Conservation (phyloP, 2,888 invertebrate genomes). For the Melanostoma scalare region DNA sequence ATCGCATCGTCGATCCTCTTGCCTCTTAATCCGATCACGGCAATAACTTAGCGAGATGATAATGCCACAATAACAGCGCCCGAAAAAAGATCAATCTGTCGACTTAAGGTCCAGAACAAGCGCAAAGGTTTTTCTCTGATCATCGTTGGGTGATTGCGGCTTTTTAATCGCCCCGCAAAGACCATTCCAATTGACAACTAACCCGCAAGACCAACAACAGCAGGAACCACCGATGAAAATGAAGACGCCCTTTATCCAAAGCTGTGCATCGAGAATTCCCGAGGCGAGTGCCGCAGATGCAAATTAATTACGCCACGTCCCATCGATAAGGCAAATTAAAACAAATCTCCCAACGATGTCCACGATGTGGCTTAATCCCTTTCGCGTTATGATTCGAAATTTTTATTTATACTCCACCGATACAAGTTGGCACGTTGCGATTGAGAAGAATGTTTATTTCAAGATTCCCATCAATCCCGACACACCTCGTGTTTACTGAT, state of each 20-base stretch:
- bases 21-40: constrained; percentile 69
- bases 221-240: constrained; percentile 5
- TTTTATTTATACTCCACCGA: constrained; percentile 15
- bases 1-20: constrained; percentile 26
- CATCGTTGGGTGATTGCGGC: constrained; percentile 61
- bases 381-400: constrained; percentile 57
- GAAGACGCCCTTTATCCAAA: constrained; percentile 45
- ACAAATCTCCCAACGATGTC: constrained; percentile 65
- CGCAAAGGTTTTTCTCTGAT: constrained; percentile 57
- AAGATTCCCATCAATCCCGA: constrained; percentile 22
- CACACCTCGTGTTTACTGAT: not conserved
- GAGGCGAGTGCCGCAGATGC: constrained; percentile 61
- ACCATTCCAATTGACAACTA: constrained; percentile 11
- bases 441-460: constrained; percentile 1
- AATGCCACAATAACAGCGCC: constrained; percentile 71
- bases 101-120: constrained; percentile 66
- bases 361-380: constrained; percentile 68
- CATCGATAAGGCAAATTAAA: constrained; percentile 70
- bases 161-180: constrained; percentile 47
- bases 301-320: constrained; percentile 72
- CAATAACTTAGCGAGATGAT: constrained; percentile 72
- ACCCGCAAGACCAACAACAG: not conserved
- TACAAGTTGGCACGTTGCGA: not conserved
- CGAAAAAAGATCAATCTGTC: constrained; percentile 73
- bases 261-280: constrained; percentile 43